Base-by-base conservation (phyloP, 2,797 vertebrate species). In the Takifugu ocellatus region DNA sequence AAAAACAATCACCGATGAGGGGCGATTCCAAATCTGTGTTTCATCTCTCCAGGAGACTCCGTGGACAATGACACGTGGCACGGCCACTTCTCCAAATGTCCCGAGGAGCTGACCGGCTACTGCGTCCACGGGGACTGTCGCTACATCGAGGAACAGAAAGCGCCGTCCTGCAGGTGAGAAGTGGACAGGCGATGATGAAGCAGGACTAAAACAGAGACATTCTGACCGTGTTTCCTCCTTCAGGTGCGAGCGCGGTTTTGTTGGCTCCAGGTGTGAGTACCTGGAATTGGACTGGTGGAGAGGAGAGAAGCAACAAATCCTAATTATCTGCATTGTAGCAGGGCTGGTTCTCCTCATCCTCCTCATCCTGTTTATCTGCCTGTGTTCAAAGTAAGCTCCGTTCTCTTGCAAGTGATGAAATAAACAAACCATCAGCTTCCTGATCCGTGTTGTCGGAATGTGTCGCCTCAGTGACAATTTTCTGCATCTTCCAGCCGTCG, bases 111-210 rank as follows among this genome's bases (percentile, higher is more conserved):
- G 26, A 64, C 2, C 49, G 72, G 93, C 75, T 98, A 94, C 84
- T 98, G 96, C 3, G 61, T 97, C 68, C 92, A 93, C 6, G 96
- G 96, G 51, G 88, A 84, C 7, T 98, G 96, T 58, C 94, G 94
- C 54, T 97, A 93, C 68, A 56, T 97, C 6, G 64, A 86, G 77
- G 90, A 91, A 0, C 93, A 94, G 79, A 81, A 91, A 45, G 42
- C 82, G 0, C 91, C 94, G 0, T 92, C 93, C 2, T 98, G 96
- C 59, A 86, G 93, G 95, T 97, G 85, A 82, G 74, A 44, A 3
- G 42, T 16, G 59, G 61, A 10, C 51, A n/a, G 1, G 5, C 21
- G 11, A 53, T 24, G 3, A 48, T 25, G 16, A 2, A 21, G 5
- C 8, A 10, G 2, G n/a, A 11, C 11, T 10, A 6, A 25, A n/a